phyloP scores from a whole-genome alignment of 2,113 vertebrate species.

The Hemiprocne comata region DNA sequence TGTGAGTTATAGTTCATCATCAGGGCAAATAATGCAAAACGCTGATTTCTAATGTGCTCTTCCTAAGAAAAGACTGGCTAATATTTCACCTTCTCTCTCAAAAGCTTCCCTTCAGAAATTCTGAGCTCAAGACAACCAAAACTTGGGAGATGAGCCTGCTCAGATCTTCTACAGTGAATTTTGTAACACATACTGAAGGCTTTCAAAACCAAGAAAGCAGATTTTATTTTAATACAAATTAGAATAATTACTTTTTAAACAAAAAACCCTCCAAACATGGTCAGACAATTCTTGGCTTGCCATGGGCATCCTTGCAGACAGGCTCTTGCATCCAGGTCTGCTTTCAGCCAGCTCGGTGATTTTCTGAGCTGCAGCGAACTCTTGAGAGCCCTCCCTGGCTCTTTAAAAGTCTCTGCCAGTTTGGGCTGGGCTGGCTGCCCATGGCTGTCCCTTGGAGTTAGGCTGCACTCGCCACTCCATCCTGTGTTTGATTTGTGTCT shows the following conservation, averaged over 20 bases:
- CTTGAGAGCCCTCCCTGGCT: neutral
- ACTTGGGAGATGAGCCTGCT: neutral
- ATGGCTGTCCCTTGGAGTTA: rapidly evolving
- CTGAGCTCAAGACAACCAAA: neutral
- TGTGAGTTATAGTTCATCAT: neutral
- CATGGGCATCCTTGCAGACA: neutral
- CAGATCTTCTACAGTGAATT: neutral
- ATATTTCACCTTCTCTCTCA: neutral
- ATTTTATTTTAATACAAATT: neutral
- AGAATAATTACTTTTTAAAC: neutral
- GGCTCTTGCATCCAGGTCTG: neutral
- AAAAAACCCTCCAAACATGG: neutral
- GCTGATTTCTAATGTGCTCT: neutral
- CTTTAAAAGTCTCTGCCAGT: neutral
- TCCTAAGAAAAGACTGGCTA: neutral
- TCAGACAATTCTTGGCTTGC: neutral
- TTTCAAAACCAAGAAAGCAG: neutral
- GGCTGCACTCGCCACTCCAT: neutral
- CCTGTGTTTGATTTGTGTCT: neutral
- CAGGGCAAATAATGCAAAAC: neutral
- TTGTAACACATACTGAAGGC: neutral
- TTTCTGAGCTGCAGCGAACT: neutral
- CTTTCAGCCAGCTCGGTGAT: neutral
- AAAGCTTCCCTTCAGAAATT: neutral
- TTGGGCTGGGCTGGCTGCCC: neutral